Conservation (phyloP, 2,113 vertebrate species). For the Ornithorhynchus anatinus region DNA sequence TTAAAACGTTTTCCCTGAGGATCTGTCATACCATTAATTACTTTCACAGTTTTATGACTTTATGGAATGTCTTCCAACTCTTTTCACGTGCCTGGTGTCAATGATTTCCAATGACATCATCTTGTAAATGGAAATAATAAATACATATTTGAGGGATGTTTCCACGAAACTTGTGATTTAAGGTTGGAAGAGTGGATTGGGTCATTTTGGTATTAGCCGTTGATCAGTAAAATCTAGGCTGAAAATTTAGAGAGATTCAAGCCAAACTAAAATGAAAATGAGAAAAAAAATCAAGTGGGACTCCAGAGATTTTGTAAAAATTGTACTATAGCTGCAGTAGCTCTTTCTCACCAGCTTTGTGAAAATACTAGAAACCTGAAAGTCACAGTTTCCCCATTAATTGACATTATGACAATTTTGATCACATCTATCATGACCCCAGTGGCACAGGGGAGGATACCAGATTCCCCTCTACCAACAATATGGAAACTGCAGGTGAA, state of each 20-base stretch:
- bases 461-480: no score
- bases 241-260: conserved; percentile 21
- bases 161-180: conserved; percentile 41
- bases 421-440: background rate
- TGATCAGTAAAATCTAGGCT: conserved; percentile 10
- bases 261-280: background rate
- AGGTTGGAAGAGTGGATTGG: conserved; percentile 17
- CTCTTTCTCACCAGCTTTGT: background rate
- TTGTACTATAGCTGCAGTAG: background rate
- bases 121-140: conserved; percentile 51
- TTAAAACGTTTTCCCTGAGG: conserved; percentile 30
- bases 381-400: background rate
- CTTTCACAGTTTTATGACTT: conserved; percentile 40
- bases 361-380: background rate
- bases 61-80: conserved; percentile 27
- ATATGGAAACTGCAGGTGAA: no score
- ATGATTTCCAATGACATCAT: conserved; percentile 23
- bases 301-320: background rate
- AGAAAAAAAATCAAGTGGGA: background rate
- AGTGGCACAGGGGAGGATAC: no score
- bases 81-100: conserved; percentile 12
- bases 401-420: background rate
- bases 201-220: conserved; percentile 4
- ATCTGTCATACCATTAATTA: conserved; percentile 17
- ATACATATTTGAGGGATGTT: conserved; percentile 23